Percentiles rank a stretch among this genome's conserved stretches.
These are phyloP conservation scores for Oreochromis niloticus DNA, from an alignment of 2,113 vertebrate species.

Conservation along the genomic window DNA sequence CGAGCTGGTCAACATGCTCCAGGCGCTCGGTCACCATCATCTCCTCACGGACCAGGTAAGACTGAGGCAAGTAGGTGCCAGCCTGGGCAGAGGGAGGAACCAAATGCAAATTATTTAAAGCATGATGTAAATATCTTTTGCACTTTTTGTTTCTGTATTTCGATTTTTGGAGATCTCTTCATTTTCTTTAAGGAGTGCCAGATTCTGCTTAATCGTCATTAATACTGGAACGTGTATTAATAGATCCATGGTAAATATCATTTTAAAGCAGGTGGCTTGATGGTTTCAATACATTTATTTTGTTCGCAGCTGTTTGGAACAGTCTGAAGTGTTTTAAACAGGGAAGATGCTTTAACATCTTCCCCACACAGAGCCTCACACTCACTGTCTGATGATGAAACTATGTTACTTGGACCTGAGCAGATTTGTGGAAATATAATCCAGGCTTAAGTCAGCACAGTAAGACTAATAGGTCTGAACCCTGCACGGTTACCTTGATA, in stretches of 20 bases:
- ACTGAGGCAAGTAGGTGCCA: conserved; percentile 94
- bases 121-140: neutral
- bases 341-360: neutral
- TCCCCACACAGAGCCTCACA: neutral
- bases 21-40: conserved; percentile 95
- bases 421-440: neutral
- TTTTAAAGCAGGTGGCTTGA: neutral
- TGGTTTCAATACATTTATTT: neutral
- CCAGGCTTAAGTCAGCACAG: neutral
- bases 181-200: neutral
- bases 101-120: neutral
- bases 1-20: conserved; percentile 83
- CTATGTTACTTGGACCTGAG: neutral
- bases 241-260: neutral
- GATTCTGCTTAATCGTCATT: neutral
- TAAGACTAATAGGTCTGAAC: neutral
- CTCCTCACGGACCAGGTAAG: conserved; percentile 89
- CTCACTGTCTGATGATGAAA: neutral
- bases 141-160: neutral
- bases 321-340: neutral
- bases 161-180: neutral
- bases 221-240: neutral
- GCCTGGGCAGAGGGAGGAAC: conserved; percentile 65
- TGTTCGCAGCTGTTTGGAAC: neutral
- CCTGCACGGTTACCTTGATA: conserved; percentile 77